phyloP scores from a whole-genome alignment of 2,113 vertebrate species.

The Tylochromis polylepis region DNA sequence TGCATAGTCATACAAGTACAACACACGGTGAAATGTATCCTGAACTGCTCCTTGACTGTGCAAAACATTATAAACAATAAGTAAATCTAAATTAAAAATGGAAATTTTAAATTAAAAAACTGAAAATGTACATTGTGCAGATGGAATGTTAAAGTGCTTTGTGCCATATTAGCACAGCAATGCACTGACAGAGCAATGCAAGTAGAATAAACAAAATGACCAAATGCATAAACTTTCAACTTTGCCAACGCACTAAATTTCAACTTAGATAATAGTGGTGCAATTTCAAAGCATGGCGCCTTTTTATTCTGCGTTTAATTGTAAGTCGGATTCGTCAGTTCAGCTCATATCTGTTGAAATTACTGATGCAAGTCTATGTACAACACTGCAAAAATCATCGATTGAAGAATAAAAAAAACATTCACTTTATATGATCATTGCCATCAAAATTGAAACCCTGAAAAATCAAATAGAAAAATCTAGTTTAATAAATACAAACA shows the following conservation, averaged over 20 bases:
- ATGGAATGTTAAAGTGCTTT: too few species aligned
- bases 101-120: too few species aligned
- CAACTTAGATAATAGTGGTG: fast-evolving
- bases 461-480: not conserved
- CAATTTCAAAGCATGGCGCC: fast-evolving
- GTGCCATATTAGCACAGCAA: too few species aligned
- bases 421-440: not conserved
- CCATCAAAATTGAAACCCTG: not conserved
- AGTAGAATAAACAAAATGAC: too few species aligned
- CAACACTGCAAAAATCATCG: not conserved
- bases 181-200: too few species aligned
- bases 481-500: slow-evolving; percentile 8
- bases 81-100: too few species aligned
- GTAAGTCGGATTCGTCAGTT: not conserved
- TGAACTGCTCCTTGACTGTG: too few species aligned
- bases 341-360: not conserved
- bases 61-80: too few species aligned
- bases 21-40: too few species aligned
- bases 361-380: fast-evolving
- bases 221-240: not conserved
- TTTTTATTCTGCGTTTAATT: not conserved
- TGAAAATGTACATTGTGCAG: too few species aligned
- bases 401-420: not conserved
- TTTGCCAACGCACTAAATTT: not conserved
- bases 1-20: too few species aligned